phyloP scores from a whole-genome alignment of 2,888 invertebrate genomes.

The Caenorhabditis doughertyi region DNA sequence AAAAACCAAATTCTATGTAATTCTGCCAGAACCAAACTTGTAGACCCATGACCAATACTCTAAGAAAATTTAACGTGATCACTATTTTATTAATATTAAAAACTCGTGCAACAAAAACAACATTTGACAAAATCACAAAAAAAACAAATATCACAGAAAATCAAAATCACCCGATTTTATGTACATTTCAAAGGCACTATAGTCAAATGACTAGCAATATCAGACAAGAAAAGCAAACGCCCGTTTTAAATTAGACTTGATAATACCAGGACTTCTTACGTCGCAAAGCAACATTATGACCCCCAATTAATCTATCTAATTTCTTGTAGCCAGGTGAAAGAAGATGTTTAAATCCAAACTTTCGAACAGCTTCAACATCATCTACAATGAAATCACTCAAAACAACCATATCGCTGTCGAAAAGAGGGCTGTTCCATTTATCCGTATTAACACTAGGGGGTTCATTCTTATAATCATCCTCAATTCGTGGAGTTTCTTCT shows the following conservation, averaged over 20 bases:
- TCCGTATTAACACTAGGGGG: slow-evolving; percentile 59
- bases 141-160: slow-evolving; percentile 13
- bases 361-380: slow-evolving; percentile 38
- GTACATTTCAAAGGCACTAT: slow-evolving; percentile 3
- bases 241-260: neutral
- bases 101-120: neutral
- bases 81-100: neutral
- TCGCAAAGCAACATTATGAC: slow-evolving; percentile 38
- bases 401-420: slow-evolving; percentile 27
- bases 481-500: slow-evolving; percentile 65
- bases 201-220: slow-evolving; percentile 24
- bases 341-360: slow-evolving; percentile 51
- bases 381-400: slow-evolving; percentile 37
- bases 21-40: too few species aligned
- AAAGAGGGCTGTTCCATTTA: slow-evolving; percentile 24
- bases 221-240: slow-evolving; percentile 13
- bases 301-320: slow-evolving; percentile 37
- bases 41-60: too few species aligned
- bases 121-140: slow-evolving; percentile 24
- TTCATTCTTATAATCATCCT: slow-evolving; percentile 69
- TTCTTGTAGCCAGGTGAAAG: slow-evolving; percentile 40
- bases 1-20: too few species aligned
- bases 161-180: slow-evolving; percentile 31
- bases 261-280: slow-evolving; percentile 44
- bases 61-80: too few species aligned